Evolutionary conservation across 2,113 vertebrate genomes (phyloP), one percentile per base, ranked within the genome.

Genomic region (Marcusenius ussheri): DNA sequence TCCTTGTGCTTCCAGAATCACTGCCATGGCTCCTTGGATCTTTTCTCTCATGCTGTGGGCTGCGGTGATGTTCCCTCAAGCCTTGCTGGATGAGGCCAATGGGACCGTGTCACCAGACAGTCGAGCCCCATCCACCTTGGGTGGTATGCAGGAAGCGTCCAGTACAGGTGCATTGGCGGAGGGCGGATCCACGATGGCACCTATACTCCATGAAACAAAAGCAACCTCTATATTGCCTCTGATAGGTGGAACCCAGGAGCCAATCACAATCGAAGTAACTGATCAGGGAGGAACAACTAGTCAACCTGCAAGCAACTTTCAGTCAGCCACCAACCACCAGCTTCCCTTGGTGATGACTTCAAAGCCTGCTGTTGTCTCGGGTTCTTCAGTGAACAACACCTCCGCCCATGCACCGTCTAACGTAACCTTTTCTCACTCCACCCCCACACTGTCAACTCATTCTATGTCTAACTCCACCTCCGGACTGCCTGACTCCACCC

Each of bases 1-100:
- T 88, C 58, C 10, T 88, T 70, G 13, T 90, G 1, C 49, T 92
- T 93, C 90, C 94, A 95, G 94, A 90, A 80, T 31, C 27, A 47
- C 89, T 58, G 89, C 53, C 17, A 94, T 89, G 91, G 70, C 83
- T 84, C 87, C 15, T 10, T 3, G 87, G 89, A n/a, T 2, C 0
- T 86, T 1, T 45, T 49, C 89, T 50, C 53, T 87, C 49, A 31
- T 94, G 51, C 46, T 94, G 0, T 92, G 90, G 89, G 90, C 87
- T 35, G 1, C 91, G 2, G 90, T 90, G 17, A 1, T 91, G 31
- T 46, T 91, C 85, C 47, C 13, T 17, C n/a, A 46, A 66, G 42
- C 87, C 19, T 58, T 17, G 27, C 24, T 56, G 35, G 3, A 15
- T 13, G 58, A 58, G 62, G 0, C 21, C 0, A 66, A 27, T 70